Conservation (phyloP, 1,140 invertebrate genomes). For the Armadillidium nasatum region DNA sequence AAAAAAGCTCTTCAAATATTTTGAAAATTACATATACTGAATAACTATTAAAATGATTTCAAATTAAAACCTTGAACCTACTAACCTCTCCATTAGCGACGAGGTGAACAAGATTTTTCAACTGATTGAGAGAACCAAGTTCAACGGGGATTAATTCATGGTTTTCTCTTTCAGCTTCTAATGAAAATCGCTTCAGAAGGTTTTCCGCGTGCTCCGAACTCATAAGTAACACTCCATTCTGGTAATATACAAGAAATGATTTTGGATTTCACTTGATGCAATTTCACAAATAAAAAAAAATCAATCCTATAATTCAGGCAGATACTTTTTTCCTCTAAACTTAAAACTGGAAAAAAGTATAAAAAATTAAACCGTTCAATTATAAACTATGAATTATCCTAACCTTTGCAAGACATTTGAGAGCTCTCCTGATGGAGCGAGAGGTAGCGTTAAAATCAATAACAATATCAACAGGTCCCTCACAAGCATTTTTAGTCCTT, state of each 20-base stretch:
- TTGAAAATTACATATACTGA: too few species aligned
- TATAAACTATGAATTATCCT: too few species aligned
- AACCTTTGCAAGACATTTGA: conserved; percentile 75
- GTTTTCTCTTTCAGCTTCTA: conserved; percentile 68
- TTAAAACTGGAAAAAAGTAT: not conserved
- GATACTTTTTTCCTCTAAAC: not conserved
- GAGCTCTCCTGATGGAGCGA: conserved; percentile 73
- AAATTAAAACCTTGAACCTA: not conserved
- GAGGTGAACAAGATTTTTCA: conserved; percentile 68
- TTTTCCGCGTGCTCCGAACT: conserved; percentile 77
- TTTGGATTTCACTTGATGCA: too few species aligned
- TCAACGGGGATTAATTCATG: conserved; percentile 76
- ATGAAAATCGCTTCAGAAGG: conserved; percentile 70
- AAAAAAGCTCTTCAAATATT: too few species aligned
- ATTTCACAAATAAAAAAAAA: not conserved
- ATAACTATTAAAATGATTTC: too few species aligned
- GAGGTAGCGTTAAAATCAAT: conserved; percentile 87
- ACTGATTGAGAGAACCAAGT: conserved; percentile 74
- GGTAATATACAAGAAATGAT: conserved; percentile 35
- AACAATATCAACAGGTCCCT: conserved; percentile 77
- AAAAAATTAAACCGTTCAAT: too few species aligned
- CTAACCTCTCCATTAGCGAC: conserved; percentile 66
- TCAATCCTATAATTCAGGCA: not conserved
- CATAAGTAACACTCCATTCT: conserved; percentile 83
- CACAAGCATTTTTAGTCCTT: conserved; percentile 77